Evolutionary conservation across 2,888 invertebrate species (phyloP), one percentile per base, ranked within the genome.

Genomic region (Drosophila paranaensis): DNA sequence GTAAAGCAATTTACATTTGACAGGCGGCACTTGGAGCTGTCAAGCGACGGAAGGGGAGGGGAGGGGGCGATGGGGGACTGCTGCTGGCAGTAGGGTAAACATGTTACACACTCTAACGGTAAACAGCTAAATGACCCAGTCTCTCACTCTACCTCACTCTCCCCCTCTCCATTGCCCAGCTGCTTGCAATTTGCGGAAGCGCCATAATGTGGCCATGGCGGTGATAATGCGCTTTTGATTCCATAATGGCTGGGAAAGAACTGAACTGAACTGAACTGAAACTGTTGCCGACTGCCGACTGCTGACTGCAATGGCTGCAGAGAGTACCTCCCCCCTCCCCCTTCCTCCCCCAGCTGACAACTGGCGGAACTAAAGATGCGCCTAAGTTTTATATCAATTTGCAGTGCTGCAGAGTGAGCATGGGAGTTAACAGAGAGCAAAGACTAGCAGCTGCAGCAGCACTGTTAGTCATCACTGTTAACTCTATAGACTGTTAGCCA

Each of bases 1-100:
- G 60, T 42, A 69, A 79, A 75, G 48, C 70, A 64, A 75, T 79
- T 76, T 56, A 43, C 70, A 56, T 58, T 74, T 68, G 66, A 75
- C 74, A 66, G 54, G 14, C 60, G 27, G 74, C 74, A 63, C 57
- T 67, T 78, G 67, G 43, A 27, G 60, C 60, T 68, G 76, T 74
- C 79, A 55, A 58, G 50, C 45, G 11, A 30, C 6, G 30, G 8
- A n/a, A n/a, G 30, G 30, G 20, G 20, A 8, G 45, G 6, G 6
- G 9, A 37, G 4, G 5, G 25, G n/a, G 2, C 4, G 25, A 0
- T 5, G 10, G 27, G 25, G 6, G 33, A 10, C n/a, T 4, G 10
- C 30, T 5, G 40, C 16, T 55, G 16, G 0, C 9, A 27, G 10
- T 27, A 6, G 48, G 39, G 25, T 9, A 39, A 8, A 48, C 2